phyloP scores from a whole-genome alignment of 2,113 vertebrate species.

The Henicopernis longicauda region DNA sequence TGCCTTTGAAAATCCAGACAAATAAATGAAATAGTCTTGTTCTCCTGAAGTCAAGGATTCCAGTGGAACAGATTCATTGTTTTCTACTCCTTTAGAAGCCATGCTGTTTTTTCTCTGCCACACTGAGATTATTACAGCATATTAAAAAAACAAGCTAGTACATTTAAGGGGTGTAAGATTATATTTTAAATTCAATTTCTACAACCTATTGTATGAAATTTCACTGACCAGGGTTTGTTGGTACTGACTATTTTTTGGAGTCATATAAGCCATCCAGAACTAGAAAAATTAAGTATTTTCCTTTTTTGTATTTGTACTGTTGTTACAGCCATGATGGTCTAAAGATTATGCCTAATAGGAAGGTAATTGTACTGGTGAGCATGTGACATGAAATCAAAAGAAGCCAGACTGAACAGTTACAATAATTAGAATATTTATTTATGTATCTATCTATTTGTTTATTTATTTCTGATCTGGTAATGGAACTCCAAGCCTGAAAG shows the following conservation, averaged over 20 bases:
- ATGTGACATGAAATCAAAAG: background rate
- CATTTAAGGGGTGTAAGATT: background rate
- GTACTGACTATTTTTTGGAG: background rate
- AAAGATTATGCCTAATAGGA: background rate
- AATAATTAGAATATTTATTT: background rate
- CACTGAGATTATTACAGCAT: background rate
- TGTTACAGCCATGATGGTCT: background rate
- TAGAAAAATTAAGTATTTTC: background rate
- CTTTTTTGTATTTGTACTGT: background rate
- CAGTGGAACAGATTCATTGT: background rate
- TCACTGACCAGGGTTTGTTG: background rate
- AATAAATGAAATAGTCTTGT: background rate
- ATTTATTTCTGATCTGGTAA: background rate
- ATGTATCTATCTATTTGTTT: background rate
- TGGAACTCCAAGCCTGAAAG: background rate
- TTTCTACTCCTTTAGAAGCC: background rate
- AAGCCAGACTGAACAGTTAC: background rate
- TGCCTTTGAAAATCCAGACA: background rate
- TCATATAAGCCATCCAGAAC: background rate
- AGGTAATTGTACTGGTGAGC: background rate
- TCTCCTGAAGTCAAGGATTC: background rate
- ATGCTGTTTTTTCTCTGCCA: background rate
- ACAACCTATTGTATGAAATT: background rate
- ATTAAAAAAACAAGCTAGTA: accelerated
- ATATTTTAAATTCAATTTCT: background rate